Evolutionary conservation across 2,888 invertebrate species (phyloP).

Genomic region (Caenorhabditis sp.): DNA sequence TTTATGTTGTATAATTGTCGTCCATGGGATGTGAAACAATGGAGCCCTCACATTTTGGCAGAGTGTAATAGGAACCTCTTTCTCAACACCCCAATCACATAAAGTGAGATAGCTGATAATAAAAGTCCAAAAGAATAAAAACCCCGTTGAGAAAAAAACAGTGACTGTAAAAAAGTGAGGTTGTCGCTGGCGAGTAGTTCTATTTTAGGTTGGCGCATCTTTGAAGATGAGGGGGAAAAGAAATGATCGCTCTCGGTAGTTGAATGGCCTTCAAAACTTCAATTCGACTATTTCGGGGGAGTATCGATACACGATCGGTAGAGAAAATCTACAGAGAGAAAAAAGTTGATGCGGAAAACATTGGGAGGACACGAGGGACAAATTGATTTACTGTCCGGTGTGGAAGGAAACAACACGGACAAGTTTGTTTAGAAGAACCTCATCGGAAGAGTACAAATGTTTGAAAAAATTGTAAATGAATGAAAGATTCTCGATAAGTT

Average conservation of each 20-base stretch:
- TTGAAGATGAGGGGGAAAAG: slow-evolving; percentile 13
- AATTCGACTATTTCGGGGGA: slow-evolving; percentile 8
- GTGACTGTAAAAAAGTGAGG: neutral
- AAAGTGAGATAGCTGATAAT: too few relatives aligned
- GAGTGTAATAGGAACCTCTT: too few relatives aligned
- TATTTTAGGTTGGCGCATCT: slow-evolving; percentile 8
- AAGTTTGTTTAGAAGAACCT: neutral
- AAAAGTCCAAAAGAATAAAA: too few relatives aligned
- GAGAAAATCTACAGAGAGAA: neutral
- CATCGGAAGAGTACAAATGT: too few relatives aligned
- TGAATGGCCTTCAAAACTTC: slow-evolving; percentile 29
- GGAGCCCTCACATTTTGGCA: too few relatives aligned
- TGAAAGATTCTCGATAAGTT: too few relatives aligned
- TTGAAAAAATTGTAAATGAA: too few relatives aligned
- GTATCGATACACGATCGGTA: slow-evolving; percentile 18
- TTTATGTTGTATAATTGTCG: too few relatives aligned
- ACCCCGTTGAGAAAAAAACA: too few relatives aligned
- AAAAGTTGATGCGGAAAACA: neutral
- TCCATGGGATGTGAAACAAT: too few relatives aligned
- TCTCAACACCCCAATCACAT: too few relatives aligned
- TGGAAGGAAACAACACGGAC: neutral
- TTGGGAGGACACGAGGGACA: neutral
- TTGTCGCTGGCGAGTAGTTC: neutral
- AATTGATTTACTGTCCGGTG: neutral
- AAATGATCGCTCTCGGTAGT: slow-evolving; percentile 26